Conservation (phyloP, 2,113 vertebrate species). For the Abramis brama region DNA sequence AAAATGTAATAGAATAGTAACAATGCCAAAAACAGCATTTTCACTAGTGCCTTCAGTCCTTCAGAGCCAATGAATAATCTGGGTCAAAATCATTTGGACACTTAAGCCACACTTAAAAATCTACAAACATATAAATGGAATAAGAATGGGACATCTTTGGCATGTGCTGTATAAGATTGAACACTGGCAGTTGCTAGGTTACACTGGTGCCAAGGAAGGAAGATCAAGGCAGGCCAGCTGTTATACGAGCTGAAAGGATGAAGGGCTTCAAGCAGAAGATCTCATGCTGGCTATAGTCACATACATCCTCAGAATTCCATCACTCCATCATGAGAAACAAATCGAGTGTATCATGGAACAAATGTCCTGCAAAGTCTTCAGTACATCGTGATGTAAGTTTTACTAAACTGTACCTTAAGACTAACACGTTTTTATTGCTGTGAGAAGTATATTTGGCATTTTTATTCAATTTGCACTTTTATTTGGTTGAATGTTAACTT, state of each 20-base stretch:
- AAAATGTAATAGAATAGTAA: too few species aligned
- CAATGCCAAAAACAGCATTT: too few species aligned
- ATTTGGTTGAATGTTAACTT: too few species aligned
- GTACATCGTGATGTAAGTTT: background rate
- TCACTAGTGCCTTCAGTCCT: too few species aligned
- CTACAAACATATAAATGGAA: too few species aligned
- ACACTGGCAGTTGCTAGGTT: slow-evolving; percentile 10
- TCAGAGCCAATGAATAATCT: too few species aligned
- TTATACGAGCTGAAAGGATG: background rate
- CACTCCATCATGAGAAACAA: background rate
- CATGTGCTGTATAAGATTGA: background rate
- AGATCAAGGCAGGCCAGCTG: slow-evolving; percentile 8
- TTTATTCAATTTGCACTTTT: too few species aligned
- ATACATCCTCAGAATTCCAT: slow-evolving; percentile 5
- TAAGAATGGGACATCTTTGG: background rate
- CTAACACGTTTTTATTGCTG: too few species aligned
- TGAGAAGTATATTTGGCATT: too few species aligned
- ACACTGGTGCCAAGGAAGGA: background rate
- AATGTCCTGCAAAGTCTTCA: background rate
- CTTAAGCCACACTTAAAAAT: too few species aligned
- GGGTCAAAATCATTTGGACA: too few species aligned
- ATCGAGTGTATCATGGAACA: background rate
- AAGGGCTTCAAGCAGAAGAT: background rate
- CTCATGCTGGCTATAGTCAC: background rate
- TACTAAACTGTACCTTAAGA: background rate